These are phyloP conservation scores for Drosophila nannoptera DNA, from an alignment of 1,140 invertebrate species.

Conservation along the genomic window DNA sequence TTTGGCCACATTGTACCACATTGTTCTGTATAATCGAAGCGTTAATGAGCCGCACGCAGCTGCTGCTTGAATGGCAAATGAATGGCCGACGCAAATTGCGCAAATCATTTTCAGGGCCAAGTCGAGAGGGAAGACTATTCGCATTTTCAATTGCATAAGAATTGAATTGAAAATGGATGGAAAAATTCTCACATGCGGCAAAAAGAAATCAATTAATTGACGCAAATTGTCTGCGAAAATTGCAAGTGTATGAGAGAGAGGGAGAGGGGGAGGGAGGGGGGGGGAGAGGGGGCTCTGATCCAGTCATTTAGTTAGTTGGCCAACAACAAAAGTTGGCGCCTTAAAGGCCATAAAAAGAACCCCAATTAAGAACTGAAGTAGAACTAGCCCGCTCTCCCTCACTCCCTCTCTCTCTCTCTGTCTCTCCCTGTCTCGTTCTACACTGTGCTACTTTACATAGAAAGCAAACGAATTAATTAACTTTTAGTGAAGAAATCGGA, in stretches of 20 bases:
- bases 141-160: constrained; percentile 54
- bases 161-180: constrained; percentile 15
- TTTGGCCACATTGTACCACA: constrained; percentile 1
- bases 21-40: constrained; percentile 5
- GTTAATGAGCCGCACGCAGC: constrained; percentile 12
- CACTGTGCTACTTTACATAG: constrained; percentile 15
- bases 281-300: constrained; percentile 49
- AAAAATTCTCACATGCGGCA: constrained; percentile 30
- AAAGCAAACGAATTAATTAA: constrained; percentile 65
- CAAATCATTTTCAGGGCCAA: constrained; percentile 15
- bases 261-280: too few relatives aligned
- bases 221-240: constrained; percentile 71
- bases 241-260: too few relatives aligned
- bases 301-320: not conserved
- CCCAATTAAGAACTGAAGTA: not conserved
- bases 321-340: constrained; percentile 16
- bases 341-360: constrained; percentile 49
- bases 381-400: not conserved
- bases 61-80: not conserved
- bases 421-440: constrained; percentile 1
- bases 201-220: constrained; percentile 69
- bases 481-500: constrained; percentile 47
- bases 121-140: constrained; percentile 4
- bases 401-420: not conserved
- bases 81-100: constrained; percentile 19